phyloP scores from a whole-genome alignment of 2,113 vertebrate genomes.

The Corythornis vintsioides region DNA sequence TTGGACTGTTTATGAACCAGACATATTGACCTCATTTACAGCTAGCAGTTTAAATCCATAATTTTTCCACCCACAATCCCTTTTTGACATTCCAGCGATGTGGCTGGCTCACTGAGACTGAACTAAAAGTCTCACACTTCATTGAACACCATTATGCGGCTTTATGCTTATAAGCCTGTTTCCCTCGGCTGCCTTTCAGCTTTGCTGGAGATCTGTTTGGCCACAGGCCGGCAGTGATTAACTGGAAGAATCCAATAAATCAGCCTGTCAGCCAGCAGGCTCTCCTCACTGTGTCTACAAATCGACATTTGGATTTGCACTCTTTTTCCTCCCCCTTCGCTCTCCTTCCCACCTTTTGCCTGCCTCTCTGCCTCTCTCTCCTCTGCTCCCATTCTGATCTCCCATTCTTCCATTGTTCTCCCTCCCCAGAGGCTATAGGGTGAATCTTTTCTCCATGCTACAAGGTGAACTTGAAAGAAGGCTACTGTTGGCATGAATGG shows the following conservation, averaged over 20 bases:
- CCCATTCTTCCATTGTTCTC: background rate
- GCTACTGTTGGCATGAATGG: constrained; percentile 27
- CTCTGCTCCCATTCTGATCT: background rate
- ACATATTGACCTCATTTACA: constrained; percentile 98
- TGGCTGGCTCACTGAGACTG: constrained; percentile 88
- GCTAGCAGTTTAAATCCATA: constrained; percentile 91
- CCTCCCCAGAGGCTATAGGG: constrained; percentile 42
- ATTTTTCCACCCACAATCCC: constrained; percentile 89
- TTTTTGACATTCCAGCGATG: constrained; percentile 88
- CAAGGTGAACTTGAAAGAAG: constrained; percentile 76
- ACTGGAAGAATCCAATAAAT: constrained; percentile 98
- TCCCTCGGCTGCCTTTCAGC: constrained; percentile 88
- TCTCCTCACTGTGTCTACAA: constrained; percentile 85
- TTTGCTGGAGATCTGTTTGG: constrained; percentile 90
- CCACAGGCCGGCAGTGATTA: constrained; percentile 90
- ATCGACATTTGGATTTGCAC: constrained; percentile 88
- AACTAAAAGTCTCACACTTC: constrained; percentile 97
- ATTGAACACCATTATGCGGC: constrained; percentile 98
- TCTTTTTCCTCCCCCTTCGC: background rate
- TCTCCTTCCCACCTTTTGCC: background rate
- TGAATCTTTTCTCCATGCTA: constrained; percentile 43
- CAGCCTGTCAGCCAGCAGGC: constrained; percentile 91
- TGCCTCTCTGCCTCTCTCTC: background rate
- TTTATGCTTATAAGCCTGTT: constrained; percentile 93
- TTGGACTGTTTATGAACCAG: constrained; percentile 96